Evolutionary conservation across 2,797 vertebrate species (phyloP).

Genomic region (Potorous gilbertii): DNA sequence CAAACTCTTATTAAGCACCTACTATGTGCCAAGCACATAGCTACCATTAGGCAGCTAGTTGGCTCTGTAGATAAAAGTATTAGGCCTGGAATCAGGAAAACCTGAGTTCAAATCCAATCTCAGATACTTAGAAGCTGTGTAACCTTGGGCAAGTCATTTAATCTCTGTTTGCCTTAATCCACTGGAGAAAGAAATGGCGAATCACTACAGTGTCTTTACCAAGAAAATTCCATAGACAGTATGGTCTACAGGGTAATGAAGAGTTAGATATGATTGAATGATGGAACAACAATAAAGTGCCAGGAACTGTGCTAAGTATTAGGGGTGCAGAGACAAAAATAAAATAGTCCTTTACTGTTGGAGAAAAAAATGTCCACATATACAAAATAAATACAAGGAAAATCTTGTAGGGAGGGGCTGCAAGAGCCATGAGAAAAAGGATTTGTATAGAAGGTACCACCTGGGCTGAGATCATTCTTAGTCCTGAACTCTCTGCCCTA

Average conservation of each 20-base stretch:
- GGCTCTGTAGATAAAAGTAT: neutral
- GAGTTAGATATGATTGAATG: neutral
- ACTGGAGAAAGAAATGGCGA: neutral
- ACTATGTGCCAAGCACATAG: neutral
- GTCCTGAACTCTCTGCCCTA: neutral
- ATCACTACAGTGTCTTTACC: neutral
- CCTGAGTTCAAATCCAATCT: neutral
- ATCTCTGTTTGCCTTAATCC: conserved; percentile 16
- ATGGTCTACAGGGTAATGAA: neutral
- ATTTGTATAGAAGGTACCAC: neutral
- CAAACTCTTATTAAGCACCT: neutral
- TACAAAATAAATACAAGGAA: neutral
- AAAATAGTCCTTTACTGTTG: neutral
- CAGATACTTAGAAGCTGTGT: neutral
- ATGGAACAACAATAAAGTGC: neutral
- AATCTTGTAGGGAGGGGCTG: neutral
- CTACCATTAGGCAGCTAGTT: too few species aligned
- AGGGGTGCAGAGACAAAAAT: neutral
- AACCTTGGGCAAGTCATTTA: neutral
- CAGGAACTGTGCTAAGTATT: neutral
- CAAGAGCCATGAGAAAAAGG: neutral
- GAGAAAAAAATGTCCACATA: neutral
- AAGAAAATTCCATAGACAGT: neutral
- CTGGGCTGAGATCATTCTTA: neutral
- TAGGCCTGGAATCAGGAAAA: neutral